Evolutionary conservation across 2,113 vertebrate species (phyloP).

Genomic region (Indri indri): DNA sequence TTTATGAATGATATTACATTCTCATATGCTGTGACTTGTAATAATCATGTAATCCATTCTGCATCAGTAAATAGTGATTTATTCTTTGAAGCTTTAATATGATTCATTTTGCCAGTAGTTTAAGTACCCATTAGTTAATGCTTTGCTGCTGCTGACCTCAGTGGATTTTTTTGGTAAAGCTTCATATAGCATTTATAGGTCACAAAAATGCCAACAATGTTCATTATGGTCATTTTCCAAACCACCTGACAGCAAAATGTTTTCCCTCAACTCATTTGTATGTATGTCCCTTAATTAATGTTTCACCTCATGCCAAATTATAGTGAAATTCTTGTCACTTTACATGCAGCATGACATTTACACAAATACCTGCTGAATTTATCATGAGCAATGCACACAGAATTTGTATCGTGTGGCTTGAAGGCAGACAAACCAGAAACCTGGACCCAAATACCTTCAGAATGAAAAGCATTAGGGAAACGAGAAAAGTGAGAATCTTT

Average conservation of each 20-base stretch:
- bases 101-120: constrained; percentile 52
- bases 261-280: constrained; percentile 72
- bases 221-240: constrained; percentile 60
- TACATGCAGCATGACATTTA: constrained; percentile 64
- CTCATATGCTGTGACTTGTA: constrained; percentile 46
- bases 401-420: constrained; percentile 18
- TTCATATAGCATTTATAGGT: constrained; percentile 60
- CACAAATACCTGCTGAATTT: constrained; percentile 61
- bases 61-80: constrained; percentile 67
- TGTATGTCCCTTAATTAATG: constrained; percentile 68
- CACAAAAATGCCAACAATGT: constrained; percentile 70
- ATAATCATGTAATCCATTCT: constrained; percentile 58
- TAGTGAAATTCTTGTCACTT: constrained; percentile 53
- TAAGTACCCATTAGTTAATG: constrained; percentile 51
- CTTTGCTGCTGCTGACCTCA: constrained; percentile 59
- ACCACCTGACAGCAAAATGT: constrained; percentile 57
- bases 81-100: constrained; percentile 57
- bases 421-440: constrained; percentile 44
- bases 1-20: constrained; percentile 51
- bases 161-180: constrained; percentile 47
- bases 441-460: background rate
- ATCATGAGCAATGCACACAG: constrained; percentile 32
- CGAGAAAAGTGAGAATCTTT: background rate
- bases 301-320: constrained; percentile 47
- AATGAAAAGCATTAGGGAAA: constrained; percentile 26